Evolutionary conservation across 2,888 invertebrate species (phyloP).

Genomic region (Drosophila maculinotata): DNA sequence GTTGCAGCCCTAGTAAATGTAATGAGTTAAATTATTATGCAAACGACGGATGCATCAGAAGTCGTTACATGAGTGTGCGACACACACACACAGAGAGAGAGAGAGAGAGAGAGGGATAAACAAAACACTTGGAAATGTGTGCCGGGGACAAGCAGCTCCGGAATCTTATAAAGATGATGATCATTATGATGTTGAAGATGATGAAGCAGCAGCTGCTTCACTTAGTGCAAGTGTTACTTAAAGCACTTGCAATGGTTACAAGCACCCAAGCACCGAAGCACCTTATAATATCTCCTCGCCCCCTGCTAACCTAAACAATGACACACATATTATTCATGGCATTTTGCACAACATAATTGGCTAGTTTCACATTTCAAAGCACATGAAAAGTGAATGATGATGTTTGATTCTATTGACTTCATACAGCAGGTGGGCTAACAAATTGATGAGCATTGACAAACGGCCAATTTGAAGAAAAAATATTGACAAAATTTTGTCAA

Average conservation of each 20-base stretch:
- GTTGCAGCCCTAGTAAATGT: conserved; percentile 31
- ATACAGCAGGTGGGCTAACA: conserved; percentile 26
- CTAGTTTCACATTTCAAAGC: conserved; percentile 55
- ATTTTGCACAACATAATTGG: conserved; percentile 71
- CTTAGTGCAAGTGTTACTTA: conserved; percentile 64
- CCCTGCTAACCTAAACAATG: conserved; percentile 9
- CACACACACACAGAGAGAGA: not conserved
- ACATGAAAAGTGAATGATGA: conserved; percentile 19
- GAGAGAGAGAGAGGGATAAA: conserved; percentile 19
- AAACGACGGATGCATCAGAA: conserved; percentile 62
- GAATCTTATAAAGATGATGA: conserved; percentile 30
- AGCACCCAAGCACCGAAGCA: conserved; percentile 48
- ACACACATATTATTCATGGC: conserved; percentile 62
- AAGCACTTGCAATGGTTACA: conserved; percentile 43
- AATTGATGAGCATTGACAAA: conserved; percentile 46
- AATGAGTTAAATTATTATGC: conserved; percentile 79
- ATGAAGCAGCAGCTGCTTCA: conserved; percentile 29
- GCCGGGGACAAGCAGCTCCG: conserved; percentile 71
- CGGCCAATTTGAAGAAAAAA: conserved; percentile 14
- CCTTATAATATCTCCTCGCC: conserved; percentile 25
- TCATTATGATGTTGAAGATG: conserved; percentile 27
- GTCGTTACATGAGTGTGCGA: conserved; percentile 20
- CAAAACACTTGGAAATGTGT: conserved; percentile 66
- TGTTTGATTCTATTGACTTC: conserved; percentile 13
- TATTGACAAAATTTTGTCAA: conserved; percentile 25